Evolutionary conservation across 1,140 invertebrate genomes (phyloP), one percentile per base, ranked within the genome.

Genomic region (Daktulosphaira vitifoliae): DNA sequence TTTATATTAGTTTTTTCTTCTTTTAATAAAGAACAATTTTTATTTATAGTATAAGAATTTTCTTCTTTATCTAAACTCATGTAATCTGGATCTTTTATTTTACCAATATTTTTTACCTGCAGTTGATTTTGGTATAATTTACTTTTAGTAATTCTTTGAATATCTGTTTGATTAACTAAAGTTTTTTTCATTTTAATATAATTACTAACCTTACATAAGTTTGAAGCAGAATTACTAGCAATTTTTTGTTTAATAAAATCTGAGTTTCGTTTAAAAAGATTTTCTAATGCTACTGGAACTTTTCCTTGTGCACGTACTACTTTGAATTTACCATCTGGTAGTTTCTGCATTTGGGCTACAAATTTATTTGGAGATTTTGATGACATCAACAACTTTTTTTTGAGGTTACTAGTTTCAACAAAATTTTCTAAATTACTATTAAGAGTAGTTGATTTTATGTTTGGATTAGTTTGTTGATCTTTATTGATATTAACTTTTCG

Each of bases 241-340:
- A 42, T 20, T 46, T 59, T 46, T 44, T 44, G 54, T 59, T 59
- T 59, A 46, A 20, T 23, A 46, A 20, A 59, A n/a, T 46, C 16
- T 44, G 39, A 11, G 11, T 46, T 59, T 13, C 39, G 42, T 62
- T 48, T 62, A 9, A 62, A 48, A 29, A 48, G 22, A 29, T 22
- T 48, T 46, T 59, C 39, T n/a, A 48, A 62, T 29, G 7, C 18
- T 29, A 8, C 18, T 20, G 56, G 42, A 9, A 48, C 18, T 7
- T 48, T 46, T 62, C 16, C 56, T 29, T 48, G 42, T 29, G 25
- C 9, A 46, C 23, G 25, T 22, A 62, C n/a, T 25, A 62, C 22
- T 62, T 62, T 62, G 20, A 20, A 48, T 33, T 62, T 62, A 15
- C 42, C 26, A 8, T 15, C 13, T 20, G 26, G 16, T 7, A 33